Conservation (phyloP, 2,797 vertebrate species). For the Gobionotothen gibberifrons region DNA sequence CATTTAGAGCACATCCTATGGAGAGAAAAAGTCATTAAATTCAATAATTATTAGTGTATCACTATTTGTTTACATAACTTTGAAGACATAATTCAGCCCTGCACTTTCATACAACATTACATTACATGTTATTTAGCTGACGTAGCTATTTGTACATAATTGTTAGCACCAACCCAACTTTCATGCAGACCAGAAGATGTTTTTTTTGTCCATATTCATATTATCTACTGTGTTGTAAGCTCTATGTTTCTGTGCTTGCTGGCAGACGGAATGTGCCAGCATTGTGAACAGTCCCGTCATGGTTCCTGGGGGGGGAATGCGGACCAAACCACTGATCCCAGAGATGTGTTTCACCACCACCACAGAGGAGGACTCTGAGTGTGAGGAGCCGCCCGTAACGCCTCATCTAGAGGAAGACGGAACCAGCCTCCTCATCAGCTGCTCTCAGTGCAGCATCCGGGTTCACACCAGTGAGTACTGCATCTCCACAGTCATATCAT, state of each 20-base stretch:
- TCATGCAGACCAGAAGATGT: not conserved
- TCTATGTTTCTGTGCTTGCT: not conserved
- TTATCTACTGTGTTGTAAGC: not conserved
- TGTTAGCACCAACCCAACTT: not conserved
- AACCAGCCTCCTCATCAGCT: conserved; percentile 92
- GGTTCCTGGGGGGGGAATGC: conserved; percentile 73
- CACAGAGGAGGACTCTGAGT: conserved; percentile 89
- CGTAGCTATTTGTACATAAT: too few relatives aligned
- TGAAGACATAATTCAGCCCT: not conserved
- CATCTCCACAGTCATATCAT: not conserved
- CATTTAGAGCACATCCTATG: not conserved
- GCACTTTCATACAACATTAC: too few relatives aligned
- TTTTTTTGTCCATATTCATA: not conserved
- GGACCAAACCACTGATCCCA: conserved; percentile 93
- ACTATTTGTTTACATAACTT: not conserved
- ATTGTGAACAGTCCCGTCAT: conserved; percentile 73
- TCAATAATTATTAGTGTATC: not conserved
- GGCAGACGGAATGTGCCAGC: conserved; percentile 87
- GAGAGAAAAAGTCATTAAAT: not conserved
- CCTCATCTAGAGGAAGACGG: conserved; percentile 93
- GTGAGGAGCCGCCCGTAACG: conserved; percentile 84
- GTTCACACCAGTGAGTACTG: conserved; percentile 93
- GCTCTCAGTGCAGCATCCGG: conserved; percentile 92
- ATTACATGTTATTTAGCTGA: too few relatives aligned
- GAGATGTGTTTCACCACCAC: conserved; percentile 95